These are phyloP conservation scores for Charaxes varanes DNA, from an alignment of 1,140 invertebrate genomes.

Conservation along the genomic window DNA sequence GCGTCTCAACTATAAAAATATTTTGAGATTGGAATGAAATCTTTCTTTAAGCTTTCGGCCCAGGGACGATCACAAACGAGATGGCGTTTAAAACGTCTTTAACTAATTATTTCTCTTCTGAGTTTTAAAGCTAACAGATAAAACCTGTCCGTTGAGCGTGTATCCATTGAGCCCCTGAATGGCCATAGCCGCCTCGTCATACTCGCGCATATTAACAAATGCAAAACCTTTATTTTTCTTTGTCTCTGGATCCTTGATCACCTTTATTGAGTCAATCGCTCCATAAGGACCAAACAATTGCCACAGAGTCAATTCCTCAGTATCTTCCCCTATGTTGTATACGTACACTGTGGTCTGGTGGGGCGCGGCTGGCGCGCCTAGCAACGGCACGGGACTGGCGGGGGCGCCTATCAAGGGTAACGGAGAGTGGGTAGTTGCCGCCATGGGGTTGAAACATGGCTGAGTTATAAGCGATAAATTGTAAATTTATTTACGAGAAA, in stretches of 20 bases:
- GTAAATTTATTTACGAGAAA: no score
- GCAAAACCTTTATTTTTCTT: slow-evolving; percentile 99
- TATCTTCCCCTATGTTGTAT: slow-evolving; percentile 98
- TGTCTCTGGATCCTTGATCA: slow-evolving; percentile 97
- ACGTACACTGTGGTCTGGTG: slow-evolving; percentile 79
- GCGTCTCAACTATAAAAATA: slow-evolving; percentile 72
- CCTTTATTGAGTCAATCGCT: slow-evolving; percentile 98
- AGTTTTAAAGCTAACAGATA: slow-evolving; percentile 99
- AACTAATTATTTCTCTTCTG: slow-evolving; percentile 79
- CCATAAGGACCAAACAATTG: slow-evolving; percentile 99
- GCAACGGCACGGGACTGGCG: slow-evolving; percentile 55
- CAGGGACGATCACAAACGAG: slow-evolving; percentile 51
- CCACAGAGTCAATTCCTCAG: slow-evolving; percentile 99
- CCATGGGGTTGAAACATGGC: slow-evolving; percentile 71
- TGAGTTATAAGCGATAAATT: no score
- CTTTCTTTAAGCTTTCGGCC: slow-evolving; percentile 64
- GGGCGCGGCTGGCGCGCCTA: slow-evolving; percentile 46
- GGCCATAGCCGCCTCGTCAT: slow-evolving; percentile 97
- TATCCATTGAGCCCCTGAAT: slow-evolving; percentile 98
- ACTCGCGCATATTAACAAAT: slow-evolving; percentile 99
- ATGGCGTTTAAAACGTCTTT: slow-evolving; percentile 53
- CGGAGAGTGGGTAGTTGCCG: slow-evolving; percentile 56
- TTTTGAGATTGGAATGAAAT: slow-evolving; percentile 73
- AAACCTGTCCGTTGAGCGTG: slow-evolving; percentile 95
- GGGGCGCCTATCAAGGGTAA: slow-evolving; percentile 61